Conservation (phyloP, 1,140 invertebrate genomes). For the Neodiprion virginianus region DNA sequence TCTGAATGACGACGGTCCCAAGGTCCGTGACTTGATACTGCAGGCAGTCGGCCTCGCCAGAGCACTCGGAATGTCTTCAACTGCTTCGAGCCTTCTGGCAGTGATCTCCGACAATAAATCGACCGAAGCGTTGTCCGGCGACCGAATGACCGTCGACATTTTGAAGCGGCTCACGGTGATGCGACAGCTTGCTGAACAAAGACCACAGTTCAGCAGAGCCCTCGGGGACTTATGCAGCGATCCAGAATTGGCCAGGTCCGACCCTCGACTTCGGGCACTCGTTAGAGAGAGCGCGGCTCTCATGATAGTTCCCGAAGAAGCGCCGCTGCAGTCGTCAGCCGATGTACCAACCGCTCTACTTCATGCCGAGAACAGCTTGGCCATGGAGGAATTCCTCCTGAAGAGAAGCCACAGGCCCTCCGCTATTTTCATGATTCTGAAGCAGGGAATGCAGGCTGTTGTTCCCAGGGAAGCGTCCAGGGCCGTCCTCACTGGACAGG, state of each 20-base stretch:
- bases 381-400: constrained; percentile 78
- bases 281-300: constrained; percentile 75
- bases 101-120: constrained; percentile 69
- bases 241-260: constrained; percentile 70
- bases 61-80: constrained; percentile 71
- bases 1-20: constrained; percentile 61
- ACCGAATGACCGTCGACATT: constrained; percentile 70
- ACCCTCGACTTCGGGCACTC: constrained; percentile 72
- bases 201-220: constrained; percentile 67
- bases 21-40: constrained; percentile 62
- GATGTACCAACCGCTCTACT: constrained; percentile 73
- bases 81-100: constrained; percentile 66
- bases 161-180: constrained; percentile 76
- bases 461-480: constrained; percentile 77
- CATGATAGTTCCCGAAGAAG: constrained; percentile 71
- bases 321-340: constrained; percentile 67
- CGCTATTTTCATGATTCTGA: constrained; percentile 75
- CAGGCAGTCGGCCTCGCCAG: constrained; percentile 76
- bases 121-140: constrained; percentile 64
- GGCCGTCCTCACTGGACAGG: constrained; percentile 75
- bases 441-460: constrained; percentile 78
- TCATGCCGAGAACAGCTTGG: constrained; percentile 71
- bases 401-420: constrained; percentile 64
- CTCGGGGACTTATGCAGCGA: constrained; percentile 69
- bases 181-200: constrained; percentile 72